These are phyloP conservation scores for Plectus sambesii DNA, from an alignment of 1,140 invertebrate species.

Conservation along the genomic window DNA sequence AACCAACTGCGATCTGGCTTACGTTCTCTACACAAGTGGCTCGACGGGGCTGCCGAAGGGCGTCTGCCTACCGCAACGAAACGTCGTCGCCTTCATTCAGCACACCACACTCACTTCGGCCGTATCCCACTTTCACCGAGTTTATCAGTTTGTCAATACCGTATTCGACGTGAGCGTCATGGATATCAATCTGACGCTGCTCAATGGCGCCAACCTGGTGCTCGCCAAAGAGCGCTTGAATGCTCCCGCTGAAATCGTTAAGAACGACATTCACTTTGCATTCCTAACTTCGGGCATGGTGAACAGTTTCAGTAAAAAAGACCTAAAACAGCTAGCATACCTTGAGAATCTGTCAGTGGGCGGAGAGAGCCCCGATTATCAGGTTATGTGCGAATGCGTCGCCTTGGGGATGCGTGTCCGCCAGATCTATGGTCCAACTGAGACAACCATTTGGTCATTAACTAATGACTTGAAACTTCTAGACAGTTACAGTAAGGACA, in stretches of 20 bases:
- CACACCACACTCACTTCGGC: conserved; percentile 14
- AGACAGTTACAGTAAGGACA: background rate
- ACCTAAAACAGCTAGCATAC: conserved; percentile 11
- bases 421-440: conserved; percentile 41
- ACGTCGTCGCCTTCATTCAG: conserved; percentile 19
- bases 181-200: conserved; percentile 29
- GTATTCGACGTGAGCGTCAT: conserved; percentile 33
- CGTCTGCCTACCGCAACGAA: conserved; percentile 24
- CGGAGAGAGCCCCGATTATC: conserved; percentile 27
- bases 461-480: conserved; percentile 10
- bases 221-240: conserved; percentile 3
- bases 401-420: conserved; percentile 13
- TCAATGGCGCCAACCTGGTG: conserved; percentile 20
- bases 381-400: conserved; percentile 2
- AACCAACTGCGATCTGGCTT: conserved; percentile 19
- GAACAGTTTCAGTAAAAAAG: conserved; percentile 22
- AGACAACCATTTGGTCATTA: conserved; percentile 31
- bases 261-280: conserved; percentile 15
- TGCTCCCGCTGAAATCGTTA: conserved; percentile 9
- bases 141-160: conserved; percentile 31
- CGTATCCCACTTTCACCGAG: conserved; percentile 8
- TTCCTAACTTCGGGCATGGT: conserved; percentile 37
- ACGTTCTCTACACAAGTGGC: conserved; percentile 34
- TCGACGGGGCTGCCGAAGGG: conserved; percentile 35
- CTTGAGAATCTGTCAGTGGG: conserved; percentile 28